phyloP scores from a whole-genome alignment of 2,888 invertebrate genomes.

The Noctua janthe region DNA sequence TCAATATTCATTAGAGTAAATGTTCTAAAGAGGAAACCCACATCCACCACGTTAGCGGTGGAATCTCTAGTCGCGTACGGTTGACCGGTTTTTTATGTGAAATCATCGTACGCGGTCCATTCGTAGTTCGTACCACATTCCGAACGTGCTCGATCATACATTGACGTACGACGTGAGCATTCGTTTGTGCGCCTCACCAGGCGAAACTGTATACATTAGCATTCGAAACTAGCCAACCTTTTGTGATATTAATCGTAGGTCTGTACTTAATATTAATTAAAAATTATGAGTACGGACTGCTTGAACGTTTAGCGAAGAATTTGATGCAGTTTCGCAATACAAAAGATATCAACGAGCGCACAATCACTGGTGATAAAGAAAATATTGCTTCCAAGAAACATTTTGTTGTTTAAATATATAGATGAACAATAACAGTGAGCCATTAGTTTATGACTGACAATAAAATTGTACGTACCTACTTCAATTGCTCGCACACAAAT shows the following conservation, averaged over 20 bases:
- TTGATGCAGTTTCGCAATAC: slow-evolving; percentile 56
- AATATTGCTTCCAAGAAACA: neutral
- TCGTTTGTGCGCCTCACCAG: slow-evolving; percentile 60
- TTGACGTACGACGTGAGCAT: slow-evolving; percentile 62
- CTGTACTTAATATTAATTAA: slow-evolving; percentile 49
- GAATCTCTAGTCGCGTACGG: slow-evolving; percentile 47
- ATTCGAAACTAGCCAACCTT: slow-evolving; percentile 64
- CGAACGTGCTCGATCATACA: slow-evolving; percentile 73
- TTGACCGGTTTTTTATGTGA: slow-evolving; percentile 66
- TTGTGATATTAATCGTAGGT: slow-evolving; percentile 56
- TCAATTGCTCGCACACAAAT: slow-evolving; percentile 26
- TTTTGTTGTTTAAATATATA: neutral
- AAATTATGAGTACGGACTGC: slow-evolving; percentile 28
- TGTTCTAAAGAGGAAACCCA: slow-evolving; percentile 59
- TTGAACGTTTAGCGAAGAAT: slow-evolving; percentile 12
- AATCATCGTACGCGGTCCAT: slow-evolving; percentile 53
- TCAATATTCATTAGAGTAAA: slow-evolving; percentile 61
- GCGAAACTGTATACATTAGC: slow-evolving; percentile 67
- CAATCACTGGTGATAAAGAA: neutral
- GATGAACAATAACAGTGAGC: neutral
- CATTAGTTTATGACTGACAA: slow-evolving; percentile 6
- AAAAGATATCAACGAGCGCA: slow-evolving; percentile 78
- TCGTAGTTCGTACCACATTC: slow-evolving; percentile 56
- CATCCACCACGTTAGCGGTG: slow-evolving; percentile 44
- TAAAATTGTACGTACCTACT: neutral